These are phyloP conservation scores for Momotus momota DNA, from an alignment of 2,797 vertebrate species.

Conservation along the genomic window DNA sequence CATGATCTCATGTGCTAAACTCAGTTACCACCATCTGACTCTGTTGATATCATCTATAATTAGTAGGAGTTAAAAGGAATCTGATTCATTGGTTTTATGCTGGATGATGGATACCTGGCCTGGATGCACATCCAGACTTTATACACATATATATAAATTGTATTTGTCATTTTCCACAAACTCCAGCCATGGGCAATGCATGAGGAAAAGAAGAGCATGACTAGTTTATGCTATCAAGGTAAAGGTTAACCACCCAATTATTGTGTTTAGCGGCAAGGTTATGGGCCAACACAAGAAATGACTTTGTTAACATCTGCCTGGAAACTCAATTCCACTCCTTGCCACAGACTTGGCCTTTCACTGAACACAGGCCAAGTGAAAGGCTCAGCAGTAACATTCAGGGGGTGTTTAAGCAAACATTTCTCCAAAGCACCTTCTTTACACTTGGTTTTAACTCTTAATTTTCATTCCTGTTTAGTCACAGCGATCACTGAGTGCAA, in stretches of 20 bases:
- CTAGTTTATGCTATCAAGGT: neutral
- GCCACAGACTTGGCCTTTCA: neutral
- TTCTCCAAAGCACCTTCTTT: neutral
- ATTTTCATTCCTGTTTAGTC: neutral
- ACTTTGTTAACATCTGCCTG: neutral
- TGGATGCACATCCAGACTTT: neutral
- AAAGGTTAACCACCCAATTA: conserved; percentile 55
- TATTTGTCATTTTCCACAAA: neutral
- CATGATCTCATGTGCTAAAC: neutral
- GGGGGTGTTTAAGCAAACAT: neutral
- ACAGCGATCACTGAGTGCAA: neutral
- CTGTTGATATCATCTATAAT: neutral
- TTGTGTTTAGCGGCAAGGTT: neutral
- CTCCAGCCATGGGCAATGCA: neutral
- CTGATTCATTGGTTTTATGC: neutral
- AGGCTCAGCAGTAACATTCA: neutral
- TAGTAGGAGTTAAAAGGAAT: neutral
- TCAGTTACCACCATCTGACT: neutral
- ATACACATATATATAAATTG: neutral
- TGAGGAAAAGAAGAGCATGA: neutral
- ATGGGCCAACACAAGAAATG: neutral
- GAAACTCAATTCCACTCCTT: neutral
- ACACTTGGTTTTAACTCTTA: neutral
- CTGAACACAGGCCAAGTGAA: too few species aligned
- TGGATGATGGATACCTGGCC: neutral